Conservation (phyloP, 2,797 vertebrate genomes). For the Sebastes minor region DNA sequence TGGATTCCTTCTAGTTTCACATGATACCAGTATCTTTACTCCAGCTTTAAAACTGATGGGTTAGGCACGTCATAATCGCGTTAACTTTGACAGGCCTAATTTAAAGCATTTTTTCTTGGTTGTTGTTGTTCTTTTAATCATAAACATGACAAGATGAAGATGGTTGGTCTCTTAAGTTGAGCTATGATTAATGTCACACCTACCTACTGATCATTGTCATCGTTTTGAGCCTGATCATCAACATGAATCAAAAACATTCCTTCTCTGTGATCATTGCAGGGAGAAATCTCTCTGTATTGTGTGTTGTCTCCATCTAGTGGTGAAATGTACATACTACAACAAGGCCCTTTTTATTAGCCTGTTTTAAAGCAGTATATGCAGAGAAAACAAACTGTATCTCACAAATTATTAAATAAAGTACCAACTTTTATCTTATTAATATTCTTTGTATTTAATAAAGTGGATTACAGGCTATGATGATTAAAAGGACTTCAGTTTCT, state of each 20-base stretch:
- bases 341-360: neutral
- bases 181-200: neutral
- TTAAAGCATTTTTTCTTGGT: neutral
- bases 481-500: neutral
- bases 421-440: neutral
- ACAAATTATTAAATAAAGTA: neutral
- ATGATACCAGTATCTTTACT: no score
- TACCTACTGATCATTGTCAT: neutral
- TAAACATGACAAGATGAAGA: neutral
- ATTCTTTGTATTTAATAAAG: neutral
- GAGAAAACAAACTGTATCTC: neutral
- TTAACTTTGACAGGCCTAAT: no score
- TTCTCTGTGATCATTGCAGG: neutral
- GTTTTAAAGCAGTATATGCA: neutral
- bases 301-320: constrained; percentile 47
- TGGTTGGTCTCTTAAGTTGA: neutral
- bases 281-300: neutral
- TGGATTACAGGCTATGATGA: neutral
- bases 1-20: no score
- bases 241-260: neutral
- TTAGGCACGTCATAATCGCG: no score
- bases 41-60: no score
- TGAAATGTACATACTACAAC: neutral
- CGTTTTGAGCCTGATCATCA: neutral
- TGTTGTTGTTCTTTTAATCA: neutral